These are phyloP conservation scores for Monochamus alternatus DNA, from an alignment of 2,888 invertebrate genomes.

Conservation along the genomic window DNA sequence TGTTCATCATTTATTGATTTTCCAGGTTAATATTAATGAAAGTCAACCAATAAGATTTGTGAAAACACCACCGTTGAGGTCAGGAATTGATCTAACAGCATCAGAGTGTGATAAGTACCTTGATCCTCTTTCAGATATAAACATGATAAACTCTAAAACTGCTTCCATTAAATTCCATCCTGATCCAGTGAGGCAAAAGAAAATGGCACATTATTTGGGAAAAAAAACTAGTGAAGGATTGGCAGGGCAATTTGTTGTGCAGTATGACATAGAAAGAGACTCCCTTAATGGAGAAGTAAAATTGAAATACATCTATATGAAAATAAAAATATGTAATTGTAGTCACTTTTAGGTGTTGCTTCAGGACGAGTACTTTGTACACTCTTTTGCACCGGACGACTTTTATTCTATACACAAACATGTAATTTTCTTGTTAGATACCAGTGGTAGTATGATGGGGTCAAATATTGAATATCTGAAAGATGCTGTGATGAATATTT, in stretches of 20 bases:
- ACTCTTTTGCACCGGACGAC: slow-evolving; percentile 71
- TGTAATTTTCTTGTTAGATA: slow-evolving; percentile 72
- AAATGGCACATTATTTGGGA: slow-evolving; percentile 68
- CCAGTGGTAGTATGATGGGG: slow-evolving; percentile 72
- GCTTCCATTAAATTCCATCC: slow-evolving; percentile 74
- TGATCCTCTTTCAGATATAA: slow-evolving; percentile 63
- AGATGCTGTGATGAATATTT: slow-evolving; percentile 77
- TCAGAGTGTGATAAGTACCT: slow-evolving; percentile 51
- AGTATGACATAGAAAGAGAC: slow-evolving; percentile 81
- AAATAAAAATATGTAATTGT: too few species aligned
- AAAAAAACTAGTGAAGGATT: slow-evolving; percentile 71
- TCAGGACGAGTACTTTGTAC: slow-evolving; percentile 71
- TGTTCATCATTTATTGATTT: too few species aligned
- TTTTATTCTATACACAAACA: slow-evolving; percentile 68
- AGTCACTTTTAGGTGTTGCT: slow-evolving; percentile 5
- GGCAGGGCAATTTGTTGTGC: slow-evolving; percentile 79
- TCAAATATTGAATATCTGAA: slow-evolving; percentile 69
- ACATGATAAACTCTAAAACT: slow-evolving; percentile 56
- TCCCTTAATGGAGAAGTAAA: too few species aligned
- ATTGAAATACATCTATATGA: too few species aligned
- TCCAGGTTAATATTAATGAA: slow-evolving; percentile 76
- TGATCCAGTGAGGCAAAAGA: slow-evolving; percentile 74
- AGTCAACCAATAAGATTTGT: slow-evolving; percentile 75
- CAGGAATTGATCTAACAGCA: slow-evolving; percentile 75
- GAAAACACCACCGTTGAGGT: slow-evolving; percentile 77